These are phyloP conservation scores for Popillia japonica DNA, from an alignment of 1,140 invertebrate species.

Conservation along the genomic window DNA sequence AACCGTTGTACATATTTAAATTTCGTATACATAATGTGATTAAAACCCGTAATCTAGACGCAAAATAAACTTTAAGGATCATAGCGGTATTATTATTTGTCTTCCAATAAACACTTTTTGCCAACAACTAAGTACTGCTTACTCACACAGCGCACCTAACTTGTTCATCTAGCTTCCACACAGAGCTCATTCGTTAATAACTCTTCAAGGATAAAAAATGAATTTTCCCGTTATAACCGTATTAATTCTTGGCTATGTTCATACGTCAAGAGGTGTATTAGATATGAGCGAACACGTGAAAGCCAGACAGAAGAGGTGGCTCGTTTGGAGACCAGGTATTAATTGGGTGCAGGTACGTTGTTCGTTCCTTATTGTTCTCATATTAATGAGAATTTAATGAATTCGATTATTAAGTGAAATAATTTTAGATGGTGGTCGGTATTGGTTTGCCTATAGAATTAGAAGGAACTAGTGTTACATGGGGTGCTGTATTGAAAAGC, in stretches of 20 bases:
- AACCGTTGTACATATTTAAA: conserved; percentile 3
- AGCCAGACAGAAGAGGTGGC: conserved; percentile 49
- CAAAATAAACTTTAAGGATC: neutral
- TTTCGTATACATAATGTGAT: conserved; percentile 18
- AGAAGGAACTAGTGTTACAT: conserved; percentile 52
- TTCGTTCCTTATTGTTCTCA: conserved; percentile 4
- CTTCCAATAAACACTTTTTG: neutral
- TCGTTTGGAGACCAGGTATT: conserved; percentile 53
- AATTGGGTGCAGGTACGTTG: conserved; percentile 56
- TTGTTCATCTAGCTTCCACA: neutral
- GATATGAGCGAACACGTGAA: conserved; percentile 38
- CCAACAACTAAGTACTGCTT: neutral
- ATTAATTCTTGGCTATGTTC: neutral
- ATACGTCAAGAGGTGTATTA: neutral
- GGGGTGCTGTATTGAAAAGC: conserved; percentile 54
- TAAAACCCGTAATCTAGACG: neutral
- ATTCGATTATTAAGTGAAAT: neutral
- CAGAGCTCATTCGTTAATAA: neutral
- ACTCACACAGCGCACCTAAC: neutral
- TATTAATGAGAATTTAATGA: neutral
- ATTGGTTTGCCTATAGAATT: conserved; percentile 54
- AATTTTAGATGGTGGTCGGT: conserved; percentile 54
- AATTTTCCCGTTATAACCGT: conserved; percentile 23
- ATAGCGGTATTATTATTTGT: conserved; percentile 21
- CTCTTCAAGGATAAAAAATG: conserved; percentile 20